Percentiles rank a stretch among this genome's conserved stretches.
Conservation (phyloP, 2,797 vertebrate genomes). For the Onychomys torridus region DNA sequence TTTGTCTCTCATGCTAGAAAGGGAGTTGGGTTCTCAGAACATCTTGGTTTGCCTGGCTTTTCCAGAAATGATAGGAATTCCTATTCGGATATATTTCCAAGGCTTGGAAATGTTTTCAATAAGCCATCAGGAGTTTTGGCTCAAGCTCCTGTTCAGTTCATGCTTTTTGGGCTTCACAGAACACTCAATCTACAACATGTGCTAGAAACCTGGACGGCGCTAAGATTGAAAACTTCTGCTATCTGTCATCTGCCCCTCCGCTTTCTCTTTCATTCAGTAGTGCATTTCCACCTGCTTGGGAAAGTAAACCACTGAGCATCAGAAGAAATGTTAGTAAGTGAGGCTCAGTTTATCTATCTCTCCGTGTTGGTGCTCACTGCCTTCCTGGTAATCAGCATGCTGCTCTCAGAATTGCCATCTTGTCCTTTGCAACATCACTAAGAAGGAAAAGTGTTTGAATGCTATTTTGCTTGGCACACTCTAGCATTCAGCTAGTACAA, state of each 20-base stretch:
- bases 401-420: neutral
- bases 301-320: conserved; percentile 16
- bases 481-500: conserved; percentile 10
- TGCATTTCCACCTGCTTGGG: conserved; percentile 61
- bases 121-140: conserved; percentile 85
- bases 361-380: neutral
- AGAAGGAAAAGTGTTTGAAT: conserved; percentile 34
- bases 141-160: conserved; percentile 78
- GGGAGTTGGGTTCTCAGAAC: conserved; percentile 71
- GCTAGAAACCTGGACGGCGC: conserved; percentile 67
- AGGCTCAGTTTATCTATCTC: neutral
- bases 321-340: neutral
- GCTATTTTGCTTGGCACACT: neutral
- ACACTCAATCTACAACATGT: conserved; percentile 86
- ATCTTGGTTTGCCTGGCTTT: conserved; percentile 76
- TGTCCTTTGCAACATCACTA: neutral
- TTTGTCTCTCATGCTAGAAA: conserved; percentile 73
- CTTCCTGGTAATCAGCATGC: neutral
- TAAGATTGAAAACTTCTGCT: conserved; percentile 68
- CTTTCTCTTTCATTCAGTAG: conserved; percentile 55
- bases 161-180: conserved; percentile 83
- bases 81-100: conserved; percentile 81
- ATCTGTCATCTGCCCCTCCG: conserved; percentile 36
- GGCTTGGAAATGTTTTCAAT: conserved; percentile 88
- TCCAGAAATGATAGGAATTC: conserved; percentile 84